Evolutionary conservation across 2,113 vertebrate species (phyloP).

Genomic region (Mesitornis unicolor): DNA sequence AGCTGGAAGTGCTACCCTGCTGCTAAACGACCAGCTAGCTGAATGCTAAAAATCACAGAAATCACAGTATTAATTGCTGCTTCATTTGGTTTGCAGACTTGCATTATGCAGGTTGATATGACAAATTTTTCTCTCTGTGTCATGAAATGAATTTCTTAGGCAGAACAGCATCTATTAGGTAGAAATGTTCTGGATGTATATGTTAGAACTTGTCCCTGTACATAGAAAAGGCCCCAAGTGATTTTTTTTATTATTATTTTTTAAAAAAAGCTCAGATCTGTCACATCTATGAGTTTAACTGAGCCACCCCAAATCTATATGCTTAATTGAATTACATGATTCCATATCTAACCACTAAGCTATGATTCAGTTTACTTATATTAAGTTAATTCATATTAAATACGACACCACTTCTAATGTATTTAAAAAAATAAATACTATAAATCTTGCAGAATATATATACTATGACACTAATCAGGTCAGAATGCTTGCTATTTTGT

Average conservation of each 20-base stretch:
- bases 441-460: neutral
- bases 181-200: neutral
- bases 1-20: neutral
- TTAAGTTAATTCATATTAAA: no score
- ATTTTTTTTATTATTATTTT: no score
- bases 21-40: neutral
- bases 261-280: neutral
- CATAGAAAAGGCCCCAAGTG: neutral
- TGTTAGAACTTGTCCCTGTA: neutral
- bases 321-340: neutral
- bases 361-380: neutral
- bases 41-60: neutral
- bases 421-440: neutral
- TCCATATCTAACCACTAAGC: neutral
- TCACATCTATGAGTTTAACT: neutral
- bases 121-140: neutral
- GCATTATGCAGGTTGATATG: neutral
- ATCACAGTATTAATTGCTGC: neutral
- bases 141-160: neutral
- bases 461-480: neutral
- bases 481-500: neutral
- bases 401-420: neutral
- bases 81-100: neutral
- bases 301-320: neutral
- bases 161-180: neutral